phyloP scores from a whole-genome alignment of 1,140 invertebrate genomes.

The Brachionus asplanchnoidis region DNA sequence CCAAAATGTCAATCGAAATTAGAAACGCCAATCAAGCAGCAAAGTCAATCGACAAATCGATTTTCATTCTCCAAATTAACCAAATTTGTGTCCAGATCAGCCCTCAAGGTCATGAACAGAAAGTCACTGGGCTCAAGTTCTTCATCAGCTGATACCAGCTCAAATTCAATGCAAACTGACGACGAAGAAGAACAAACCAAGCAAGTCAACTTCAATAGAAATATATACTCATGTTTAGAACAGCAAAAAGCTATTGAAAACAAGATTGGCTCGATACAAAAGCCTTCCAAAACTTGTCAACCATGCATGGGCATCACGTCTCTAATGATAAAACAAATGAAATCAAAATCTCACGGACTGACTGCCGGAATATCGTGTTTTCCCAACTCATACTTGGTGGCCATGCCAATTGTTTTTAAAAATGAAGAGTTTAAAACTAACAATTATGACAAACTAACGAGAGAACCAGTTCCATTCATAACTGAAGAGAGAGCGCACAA shows the following conservation, averaged over 20 bases:
- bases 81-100: constrained; percentile 32
- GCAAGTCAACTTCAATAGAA: neutral
- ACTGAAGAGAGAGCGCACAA: neutral
- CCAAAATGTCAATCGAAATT: neutral
- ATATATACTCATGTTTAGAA: neutral
- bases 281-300: neutral
- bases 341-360: neutral
- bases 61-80: constrained; percentile 20
- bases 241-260: constrained; percentile 20
- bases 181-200: neutral
- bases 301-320: neutral
- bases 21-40: neutral
- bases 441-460: neutral
- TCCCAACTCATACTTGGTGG: neutral
- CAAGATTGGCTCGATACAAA: neutral
- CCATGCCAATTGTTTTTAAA: constrained; percentile 2
- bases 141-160: neutral
- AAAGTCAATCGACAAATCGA: neutral
- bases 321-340: neutral
- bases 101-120: neutral
- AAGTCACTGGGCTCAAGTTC: neutral
- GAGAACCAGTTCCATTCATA: constrained; percentile 3
- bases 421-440: neutral
- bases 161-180: constrained; percentile 19
- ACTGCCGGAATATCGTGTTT: neutral